Percentiles rank a stretch among this genome's conserved stretches.
These are phyloP conservation scores for Sabellastarte sp. DNA, from an alignment of 2,888 invertebrate species.

Conservation along the genomic window DNA sequence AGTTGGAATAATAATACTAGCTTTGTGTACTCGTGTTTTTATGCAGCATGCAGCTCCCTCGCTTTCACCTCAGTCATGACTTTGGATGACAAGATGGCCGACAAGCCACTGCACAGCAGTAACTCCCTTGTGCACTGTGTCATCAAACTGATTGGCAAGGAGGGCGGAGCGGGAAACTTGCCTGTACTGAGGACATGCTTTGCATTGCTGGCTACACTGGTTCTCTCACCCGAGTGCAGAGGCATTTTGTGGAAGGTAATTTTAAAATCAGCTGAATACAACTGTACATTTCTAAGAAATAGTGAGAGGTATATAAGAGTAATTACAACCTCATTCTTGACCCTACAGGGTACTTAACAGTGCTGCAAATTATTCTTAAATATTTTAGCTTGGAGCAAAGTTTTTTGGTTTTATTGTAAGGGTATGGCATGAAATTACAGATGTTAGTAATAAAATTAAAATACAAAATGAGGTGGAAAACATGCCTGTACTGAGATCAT, in stretches of 20 bases:
- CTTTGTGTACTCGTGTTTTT: too few species aligned
- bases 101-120: conserved; percentile 31
- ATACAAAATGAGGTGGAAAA: conserved; percentile 6
- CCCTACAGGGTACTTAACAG: too few species aligned
- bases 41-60: conserved; percentile 26
- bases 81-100: conserved; percentile 6
- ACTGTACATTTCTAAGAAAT: too few species aligned
- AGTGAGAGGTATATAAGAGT: too few species aligned
- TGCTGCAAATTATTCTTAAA: too few species aligned
- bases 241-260: conserved; percentile 54
- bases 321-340: too few species aligned
- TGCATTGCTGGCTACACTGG: conserved; percentile 42
- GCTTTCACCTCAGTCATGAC: conserved; percentile 20
- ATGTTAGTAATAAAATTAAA: conserved; percentile 41
- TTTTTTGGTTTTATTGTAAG: too few species aligned
- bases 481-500: conserved; percentile 27
- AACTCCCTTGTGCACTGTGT: conserved; percentile 52
- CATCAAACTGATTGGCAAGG: conserved; percentile 37
- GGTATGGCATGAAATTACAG: too few species aligned
- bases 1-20: too few species aligned
- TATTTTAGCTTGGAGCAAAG: too few species aligned
- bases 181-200: conserved; percentile 37
- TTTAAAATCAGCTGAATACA: too few species aligned
- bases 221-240: conserved; percentile 47
- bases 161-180: conserved; percentile 2